Percentiles rank a stretch among this genome's conserved stretches.
phyloP scores from a whole-genome alignment of 2,888 invertebrate genomes.

The Epistrophe grossulariae region DNA sequence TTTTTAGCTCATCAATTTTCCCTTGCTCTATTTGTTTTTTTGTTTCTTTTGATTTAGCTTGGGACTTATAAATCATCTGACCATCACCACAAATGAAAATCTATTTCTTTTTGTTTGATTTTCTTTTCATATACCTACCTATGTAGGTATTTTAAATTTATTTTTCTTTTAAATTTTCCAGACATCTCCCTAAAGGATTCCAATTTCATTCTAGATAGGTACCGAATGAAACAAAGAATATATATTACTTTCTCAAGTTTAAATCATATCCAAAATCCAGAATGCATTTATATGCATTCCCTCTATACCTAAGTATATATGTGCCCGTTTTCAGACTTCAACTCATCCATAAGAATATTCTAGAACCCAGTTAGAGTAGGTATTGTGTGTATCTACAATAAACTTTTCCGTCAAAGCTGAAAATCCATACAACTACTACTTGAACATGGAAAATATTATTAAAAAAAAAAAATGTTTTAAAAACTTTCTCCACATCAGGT shows the following conservation, averaged over 20 bases:
- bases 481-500: slow-evolving; percentile 67
- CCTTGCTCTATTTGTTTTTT: too few relatives aligned
- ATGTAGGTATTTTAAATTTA: neutral
- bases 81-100: neutral
- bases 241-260: slow-evolving; percentile 35
- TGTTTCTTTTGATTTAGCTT: too few relatives aligned
- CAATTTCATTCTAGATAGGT: neutral
- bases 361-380: slow-evolving; percentile 37
- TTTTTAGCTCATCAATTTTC: too few relatives aligned
- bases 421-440: slow-evolving; percentile 52
- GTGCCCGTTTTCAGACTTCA: neutral
- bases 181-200: slow-evolving; percentile 24
- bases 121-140: neutral
- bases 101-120: neutral
- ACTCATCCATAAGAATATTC: slow-evolving; percentile 7
- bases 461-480: neutral
- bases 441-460: slow-evolving; percentile 24
- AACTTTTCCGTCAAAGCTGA: slow-evolving; percentile 50
- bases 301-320: neutral
- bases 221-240: neutral
- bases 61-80: too few relatives aligned
- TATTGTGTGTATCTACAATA: slow-evolving; percentile 23
- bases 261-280: slow-evolving; percentile 46
- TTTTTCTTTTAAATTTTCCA: neutral
- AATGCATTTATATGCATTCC: slow-evolving; percentile 42